Evolutionary conservation across 2,888 invertebrate genomes (phyloP).

Genomic region (Tetramorium bicarinatum): DNA sequence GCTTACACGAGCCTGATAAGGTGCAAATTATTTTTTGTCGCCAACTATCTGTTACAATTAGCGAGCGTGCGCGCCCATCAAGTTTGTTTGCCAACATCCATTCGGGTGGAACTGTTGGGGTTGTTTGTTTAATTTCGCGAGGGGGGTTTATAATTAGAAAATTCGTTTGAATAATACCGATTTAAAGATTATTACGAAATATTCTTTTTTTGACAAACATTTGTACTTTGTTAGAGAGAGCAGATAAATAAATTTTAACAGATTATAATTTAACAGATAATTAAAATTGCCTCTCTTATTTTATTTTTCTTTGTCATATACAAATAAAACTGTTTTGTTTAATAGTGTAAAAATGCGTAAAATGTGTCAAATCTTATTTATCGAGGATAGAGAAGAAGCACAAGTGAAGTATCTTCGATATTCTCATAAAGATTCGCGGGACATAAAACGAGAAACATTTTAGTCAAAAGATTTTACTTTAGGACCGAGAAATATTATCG

Average conservation of each 20-base stretch:
- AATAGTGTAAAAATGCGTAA: not conserved
- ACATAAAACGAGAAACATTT: not conserved
- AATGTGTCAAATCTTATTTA: not conserved
- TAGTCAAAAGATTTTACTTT: not conserved
- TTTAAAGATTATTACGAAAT: not conserved
- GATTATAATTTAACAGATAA: not conserved
- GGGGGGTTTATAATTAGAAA: constrained; percentile 7
- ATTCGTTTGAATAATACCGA: constrained; percentile 10
- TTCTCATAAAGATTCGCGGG: not conserved
- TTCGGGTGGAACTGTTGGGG: not conserved
- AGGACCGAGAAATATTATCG: constrained; percentile 15
- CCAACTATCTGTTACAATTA: constrained; percentile 40
- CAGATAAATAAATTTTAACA: not conserved
- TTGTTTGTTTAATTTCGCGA: constrained; percentile 5
- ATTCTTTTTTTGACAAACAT: not conserved
- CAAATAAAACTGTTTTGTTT: not conserved
- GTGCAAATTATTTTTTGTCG: constrained; percentile 50
- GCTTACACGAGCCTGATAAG: constrained; percentile 31
- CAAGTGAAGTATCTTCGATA: not conserved
- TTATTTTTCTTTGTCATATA: not conserved
- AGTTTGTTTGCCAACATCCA: constrained; percentile 19
- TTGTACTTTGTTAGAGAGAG: constrained; percentile 15
- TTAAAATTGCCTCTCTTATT: not conserved
- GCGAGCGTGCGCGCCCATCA: not conserved
- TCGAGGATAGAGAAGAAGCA: not conserved